Base-by-base conservation (phyloP, 2,888 invertebrate genomes). In the Stratiomys singularior region DNA sequence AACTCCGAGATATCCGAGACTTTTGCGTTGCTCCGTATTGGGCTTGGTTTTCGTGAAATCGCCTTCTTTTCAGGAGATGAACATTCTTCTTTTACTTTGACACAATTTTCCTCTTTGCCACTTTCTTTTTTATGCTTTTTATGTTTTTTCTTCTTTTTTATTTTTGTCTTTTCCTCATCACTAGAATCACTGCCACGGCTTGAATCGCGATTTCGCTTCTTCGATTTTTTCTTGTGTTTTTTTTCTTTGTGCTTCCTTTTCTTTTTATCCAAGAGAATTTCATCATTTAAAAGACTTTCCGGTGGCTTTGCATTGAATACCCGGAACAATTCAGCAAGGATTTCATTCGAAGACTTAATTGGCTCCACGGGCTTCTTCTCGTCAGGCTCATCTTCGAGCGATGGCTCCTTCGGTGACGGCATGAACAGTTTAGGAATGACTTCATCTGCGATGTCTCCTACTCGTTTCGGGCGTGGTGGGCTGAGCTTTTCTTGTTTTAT, bases 311-410 rank as follows among this genome's bases (percentile, higher is more conserved):
- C 93, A 86, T 93, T 93, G 83, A 94, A 94, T 0, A 86, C 86
- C 82, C 93, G 89, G 83, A 96, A 95, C 0, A 96, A 88, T 86
- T 96, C 96, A 0, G 94, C 93, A 23, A 96, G 88, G 82, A 96
- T 95, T 87, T 96, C 94, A 81, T 87, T 86, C 0, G 87, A 87
- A 0, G 87, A 84, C 69, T 87, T 87, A 0, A 85, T 82, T 0
- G 86, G 87, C 7, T 81, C 82, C n/a, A 87, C 83, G 23, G 80
- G 81, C 76, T 86, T 86, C 76, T 87, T 87, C 46, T 85, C 85
- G 1, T 79, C 80, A 9, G 58, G 79, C 27, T 83, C 82, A 1
- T 78, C 47, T 15, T 66, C 64, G 11, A 58, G 47, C 15, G 7
- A 15, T 15, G 30, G 13, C 27, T 0, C 15, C 21, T 37, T 44